Evolutionary conservation across 2,113 vertebrate genomes (phyloP).

Genomic region (Callocephalon fimbriatum): DNA sequence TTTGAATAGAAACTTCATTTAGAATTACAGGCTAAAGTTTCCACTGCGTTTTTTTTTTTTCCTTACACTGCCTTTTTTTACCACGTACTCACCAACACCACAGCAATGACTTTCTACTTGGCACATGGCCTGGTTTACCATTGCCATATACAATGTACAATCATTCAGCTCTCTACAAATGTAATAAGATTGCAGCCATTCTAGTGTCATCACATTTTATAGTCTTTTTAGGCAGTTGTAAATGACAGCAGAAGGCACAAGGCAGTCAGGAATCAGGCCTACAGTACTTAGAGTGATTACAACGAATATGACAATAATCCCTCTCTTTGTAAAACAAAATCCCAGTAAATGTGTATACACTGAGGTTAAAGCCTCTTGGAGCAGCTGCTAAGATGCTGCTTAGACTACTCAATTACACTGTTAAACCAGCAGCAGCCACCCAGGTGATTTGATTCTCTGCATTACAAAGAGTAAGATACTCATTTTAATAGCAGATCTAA

Average conservation of each 20-base stretch:
- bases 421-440: neutral
- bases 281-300: conserved; percentile 32
- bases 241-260: neutral
- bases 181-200: neutral
- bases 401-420: conserved; percentile 37
- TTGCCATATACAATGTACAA: neutral
- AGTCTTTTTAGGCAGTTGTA: neutral
- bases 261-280: neutral
- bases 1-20: neutral
- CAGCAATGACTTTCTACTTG: neutral
- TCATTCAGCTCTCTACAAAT: neutral
- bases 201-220: neutral
- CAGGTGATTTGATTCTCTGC: conserved; percentile 1
- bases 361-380: conserved; percentile 55
- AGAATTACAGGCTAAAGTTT: neutral
- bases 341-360: conserved; percentile 4
- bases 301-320: conserved; percentile 48
- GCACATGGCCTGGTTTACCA: neutral
- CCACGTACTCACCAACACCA: neutral
- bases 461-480: neutral
- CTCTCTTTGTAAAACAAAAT: conserved; percentile 60
- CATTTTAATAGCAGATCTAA: neutral
- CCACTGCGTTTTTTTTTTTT: neutral
- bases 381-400: conserved; percentile 24
- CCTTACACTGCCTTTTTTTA: neutral